Evolutionary conservation across 2,888 invertebrate genomes (phyloP), one percentile per base, ranked within the genome.

Genomic region (Halocaridina rubra): DNA sequence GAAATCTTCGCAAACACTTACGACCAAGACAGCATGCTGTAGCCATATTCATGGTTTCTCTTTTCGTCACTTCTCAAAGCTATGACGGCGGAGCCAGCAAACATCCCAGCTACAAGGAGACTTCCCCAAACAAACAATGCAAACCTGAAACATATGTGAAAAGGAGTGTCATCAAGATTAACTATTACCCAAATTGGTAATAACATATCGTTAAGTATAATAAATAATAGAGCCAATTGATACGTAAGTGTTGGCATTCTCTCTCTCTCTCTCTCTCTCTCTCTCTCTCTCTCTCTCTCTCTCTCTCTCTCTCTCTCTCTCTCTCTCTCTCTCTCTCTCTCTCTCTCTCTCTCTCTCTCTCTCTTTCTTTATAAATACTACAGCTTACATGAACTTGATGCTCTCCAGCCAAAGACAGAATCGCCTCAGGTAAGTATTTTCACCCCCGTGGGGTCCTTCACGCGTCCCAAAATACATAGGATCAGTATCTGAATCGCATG

Each of bases 391-490:
- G n/a, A 46, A 64, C 32, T 53, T 75, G n/a, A 22, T 32, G 3
- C 53, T 22, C 10, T 64, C 81, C 39, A 81, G 67, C 81, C 81
- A 81, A 2, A 81, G 16, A 5, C 16, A 19, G 24, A 39, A 32
- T 7, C 81, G 64, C 3, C 81, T 61, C 13, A 30, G 32, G 32
- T 13, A 1, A 32, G 81, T 81, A 16, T 2, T 27, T n/a, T 81
- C 81, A 13, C 81, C 81, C 32, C 81, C 67, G 7, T 75, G 81
- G 7, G 81, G 81, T 2, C 81, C 81, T 29, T 76, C 81, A 22
- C 67, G 53, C 29, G 53, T 32, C n/a, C 57, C 39, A 53, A 81
- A 81, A 57, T 67, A 81, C 5, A 67, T 67, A 59, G 7, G 13
- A 30, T 81, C 59, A 3, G 39, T 67, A 24, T 27, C 53, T 2